A percentile compares a stretch with the other conserved stretches of the same genome.
phyloP scores from a whole-genome alignment of 2,797 vertebrate species.

The Poliocrania exsul region DNA sequence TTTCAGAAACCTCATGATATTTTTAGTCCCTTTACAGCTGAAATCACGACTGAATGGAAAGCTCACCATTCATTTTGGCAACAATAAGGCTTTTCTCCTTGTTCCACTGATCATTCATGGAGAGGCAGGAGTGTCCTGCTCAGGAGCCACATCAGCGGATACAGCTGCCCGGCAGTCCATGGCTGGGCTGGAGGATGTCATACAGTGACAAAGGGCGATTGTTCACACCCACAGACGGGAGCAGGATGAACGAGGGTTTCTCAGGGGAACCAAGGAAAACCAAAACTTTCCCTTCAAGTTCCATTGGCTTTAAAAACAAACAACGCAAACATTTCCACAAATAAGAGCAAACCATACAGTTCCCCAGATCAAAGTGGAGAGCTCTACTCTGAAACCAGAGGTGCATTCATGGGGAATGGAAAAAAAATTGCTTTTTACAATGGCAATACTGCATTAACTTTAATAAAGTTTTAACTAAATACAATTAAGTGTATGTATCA shows the following conservation, averaged over 20 bases:
- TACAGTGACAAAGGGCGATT: not conserved
- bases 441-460: not conserved
- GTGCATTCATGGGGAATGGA: not conserved
- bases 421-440: not conserved
- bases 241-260: not conserved
- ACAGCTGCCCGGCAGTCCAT: not conserved
- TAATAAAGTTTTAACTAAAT: not conserved
- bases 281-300: not conserved
- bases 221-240: not conserved
- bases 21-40: not conserved
- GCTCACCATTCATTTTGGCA: not conserved
- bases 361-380: not conserved
- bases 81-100: not conserved
- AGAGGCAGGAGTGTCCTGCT: not conserved
- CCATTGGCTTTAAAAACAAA: constrained; percentile 19
- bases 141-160: not conserved
- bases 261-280: constrained; percentile 17
- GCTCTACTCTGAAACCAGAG: not conserved
- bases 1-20: not conserved
- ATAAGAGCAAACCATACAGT: not conserved
- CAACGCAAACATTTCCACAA: not conserved
- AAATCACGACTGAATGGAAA: not conserved
- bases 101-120: not conserved
- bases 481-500: not conserved
- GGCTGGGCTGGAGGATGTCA: not conserved